A percentile compares a stretch with the other conserved stretches of the same genome.
phyloP scores from a whole-genome alignment of 2,113 vertebrate genomes.

The Megaleporinus macrocephalus region DNA sequence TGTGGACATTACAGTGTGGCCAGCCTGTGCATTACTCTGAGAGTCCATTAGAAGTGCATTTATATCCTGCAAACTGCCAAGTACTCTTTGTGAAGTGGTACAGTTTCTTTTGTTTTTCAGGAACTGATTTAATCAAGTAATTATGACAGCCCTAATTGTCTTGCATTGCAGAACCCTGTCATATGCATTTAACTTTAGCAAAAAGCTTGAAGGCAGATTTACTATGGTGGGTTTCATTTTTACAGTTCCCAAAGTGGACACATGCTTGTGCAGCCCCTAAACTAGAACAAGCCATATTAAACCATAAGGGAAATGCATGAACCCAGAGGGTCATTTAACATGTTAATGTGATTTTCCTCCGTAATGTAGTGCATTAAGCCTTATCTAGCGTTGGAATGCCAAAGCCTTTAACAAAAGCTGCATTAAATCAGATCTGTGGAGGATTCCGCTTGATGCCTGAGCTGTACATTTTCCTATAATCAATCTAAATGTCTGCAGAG shows the following conservation, averaged over 20 bases:
- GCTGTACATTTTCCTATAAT: not conserved
- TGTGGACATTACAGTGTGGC: no score
- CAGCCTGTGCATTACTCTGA: no score
- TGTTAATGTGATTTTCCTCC: not conserved
- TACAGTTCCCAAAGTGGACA: not conserved
- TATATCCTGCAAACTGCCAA: no score
- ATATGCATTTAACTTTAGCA: not conserved
- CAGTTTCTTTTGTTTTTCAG: not conserved
- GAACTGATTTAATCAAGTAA: not conserved
- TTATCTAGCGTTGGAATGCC: not conserved
- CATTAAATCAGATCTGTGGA: slow-evolving; percentile 5
- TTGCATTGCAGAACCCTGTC: not conserved
- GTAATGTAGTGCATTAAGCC: not conserved
- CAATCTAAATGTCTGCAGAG: not conserved
- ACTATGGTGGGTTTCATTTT: not conserved
- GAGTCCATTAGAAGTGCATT: no score
- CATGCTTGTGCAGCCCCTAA: not conserved
- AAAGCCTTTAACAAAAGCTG: slow-evolving; percentile 1
- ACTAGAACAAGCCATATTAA: slow-evolving; percentile 6
- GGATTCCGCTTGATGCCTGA: not conserved
- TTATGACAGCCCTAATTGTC: not conserved
- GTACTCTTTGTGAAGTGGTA: no score
- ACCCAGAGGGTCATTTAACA: not conserved
- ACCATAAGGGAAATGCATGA: not conserved
- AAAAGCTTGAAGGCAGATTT: not conserved